These are phyloP conservation scores for Subacronicta megacephala DNA, from an alignment of 2,888 invertebrate genomes.

Conservation along the genomic window DNA sequence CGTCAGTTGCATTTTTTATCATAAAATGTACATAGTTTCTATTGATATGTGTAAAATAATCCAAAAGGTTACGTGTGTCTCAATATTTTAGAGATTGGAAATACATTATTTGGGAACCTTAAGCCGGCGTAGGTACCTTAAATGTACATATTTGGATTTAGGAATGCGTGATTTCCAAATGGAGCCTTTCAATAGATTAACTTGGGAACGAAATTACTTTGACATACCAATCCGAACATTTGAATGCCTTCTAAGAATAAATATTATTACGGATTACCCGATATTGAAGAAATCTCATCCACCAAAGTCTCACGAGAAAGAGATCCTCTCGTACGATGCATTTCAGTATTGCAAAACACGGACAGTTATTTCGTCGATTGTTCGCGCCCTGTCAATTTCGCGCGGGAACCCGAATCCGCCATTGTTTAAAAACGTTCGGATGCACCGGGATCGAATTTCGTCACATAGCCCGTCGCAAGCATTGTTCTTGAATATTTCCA, in stretches of 20 bases:
- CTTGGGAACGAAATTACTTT: constrained; percentile 47
- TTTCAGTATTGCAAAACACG: constrained; percentile 58
- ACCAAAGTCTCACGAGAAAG: constrained; percentile 35
- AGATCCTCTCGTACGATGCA: constrained; percentile 37
- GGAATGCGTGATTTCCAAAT: constrained; percentile 51
- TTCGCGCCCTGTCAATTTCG: constrained; percentile 60
- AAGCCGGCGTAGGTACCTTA: constrained; percentile 20
- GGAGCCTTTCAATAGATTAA: constrained; percentile 46
- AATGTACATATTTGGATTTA: constrained; percentile 51
- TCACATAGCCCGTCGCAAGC: constrained; percentile 66
- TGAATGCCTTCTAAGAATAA: constrained; percentile 32
- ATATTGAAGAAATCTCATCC: constrained; percentile 32
- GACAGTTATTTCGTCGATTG: constrained; percentile 59
- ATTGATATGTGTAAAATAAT: constrained; percentile 42
- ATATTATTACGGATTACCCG: constrained; percentile 36
- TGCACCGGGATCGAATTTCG: constrained; percentile 74
- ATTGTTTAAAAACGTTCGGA: constrained; percentile 69
- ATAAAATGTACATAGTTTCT: constrained; percentile 33
- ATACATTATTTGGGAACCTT: constrained; percentile 45
- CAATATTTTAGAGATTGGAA: constrained; percentile 52
- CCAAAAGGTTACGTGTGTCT: constrained; percentile 48
- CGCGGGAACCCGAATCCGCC: constrained; percentile 63
- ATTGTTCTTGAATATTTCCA: constrained; percentile 70
- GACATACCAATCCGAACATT: constrained; percentile 40
- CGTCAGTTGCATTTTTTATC: constrained; percentile 33